Percentiles rank a stretch among this genome's conserved stretches.
Conservation (phyloP, 2,797 vertebrate genomes). For the Paguma larvata region DNA sequence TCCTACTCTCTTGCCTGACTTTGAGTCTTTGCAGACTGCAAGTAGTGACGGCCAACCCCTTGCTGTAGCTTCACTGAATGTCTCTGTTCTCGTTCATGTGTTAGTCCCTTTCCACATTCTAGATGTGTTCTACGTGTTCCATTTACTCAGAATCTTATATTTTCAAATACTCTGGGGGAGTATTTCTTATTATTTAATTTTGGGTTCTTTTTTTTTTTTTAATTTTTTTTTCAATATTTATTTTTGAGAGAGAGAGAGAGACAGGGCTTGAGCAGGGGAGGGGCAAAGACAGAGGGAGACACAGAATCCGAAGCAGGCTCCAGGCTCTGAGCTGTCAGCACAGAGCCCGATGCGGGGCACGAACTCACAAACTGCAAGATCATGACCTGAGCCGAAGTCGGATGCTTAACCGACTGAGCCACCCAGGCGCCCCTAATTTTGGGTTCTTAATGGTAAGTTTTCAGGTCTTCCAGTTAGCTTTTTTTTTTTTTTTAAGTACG, state of each 20-base stretch:
- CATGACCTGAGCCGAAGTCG: no score
- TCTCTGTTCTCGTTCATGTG: not conserved
- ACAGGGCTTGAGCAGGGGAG: no score
- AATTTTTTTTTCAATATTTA: no score
- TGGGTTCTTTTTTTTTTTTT: not conserved
- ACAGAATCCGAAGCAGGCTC: no score
- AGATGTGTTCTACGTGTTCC: not conserved
- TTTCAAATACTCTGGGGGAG: not conserved
- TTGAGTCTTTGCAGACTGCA: not conserved
- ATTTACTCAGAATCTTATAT: not conserved
- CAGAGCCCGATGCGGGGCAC: no score
- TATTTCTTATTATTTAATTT: not conserved
- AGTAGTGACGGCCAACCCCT: not conserved
- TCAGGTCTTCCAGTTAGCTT: not conserved
- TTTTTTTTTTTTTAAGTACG: not conserved
- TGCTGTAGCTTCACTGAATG: not conserved
- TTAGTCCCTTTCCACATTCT: not conserved
- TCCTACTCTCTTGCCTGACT: not conserved
- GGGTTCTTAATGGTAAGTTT: not conserved
- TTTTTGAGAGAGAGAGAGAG: no score
- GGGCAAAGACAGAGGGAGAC: no score
- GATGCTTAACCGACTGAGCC: no score
- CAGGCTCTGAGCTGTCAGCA: no score
- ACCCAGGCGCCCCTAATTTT: no score
- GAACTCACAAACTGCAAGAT: no score